Base-by-base conservation (phyloP, 2,113 vertebrate genomes). In the Donacobius atricapilla region DNA sequence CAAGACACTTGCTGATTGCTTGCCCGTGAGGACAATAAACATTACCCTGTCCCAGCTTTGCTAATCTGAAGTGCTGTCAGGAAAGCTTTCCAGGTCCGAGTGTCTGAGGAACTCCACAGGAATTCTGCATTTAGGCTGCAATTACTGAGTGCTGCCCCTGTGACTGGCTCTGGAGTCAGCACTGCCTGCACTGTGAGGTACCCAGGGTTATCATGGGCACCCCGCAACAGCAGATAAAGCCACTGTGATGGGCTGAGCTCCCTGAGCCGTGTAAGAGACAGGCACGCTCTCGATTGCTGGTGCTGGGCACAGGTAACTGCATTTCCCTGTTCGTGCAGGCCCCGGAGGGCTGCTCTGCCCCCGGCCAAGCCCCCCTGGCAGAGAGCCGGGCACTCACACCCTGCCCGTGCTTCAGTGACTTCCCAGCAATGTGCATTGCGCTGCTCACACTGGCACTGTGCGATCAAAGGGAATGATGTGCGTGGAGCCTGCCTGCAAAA, bases 301-400 rank as follows among this genome's bases (percentile, higher is more conserved):
- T 3, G 0, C 2, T 27, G 57, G 40, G 19, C 13, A 2, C 1
- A 6, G 33, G 22, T 9, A 6, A 11, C 12, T 6, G 4, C 2
- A 14, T 30, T 28, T 75, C 47, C 39, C 58, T 24, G 23, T 2
- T 1, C 4, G 33, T 4, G 40, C 23, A 75, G 70, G 6, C 2
- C 5, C 23, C 8, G 47, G 19, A 16, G 71, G 31, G 37, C 77
- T 70, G 48, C 5, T 25, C 87, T 85, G 51, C 37, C 27, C 3
- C 0, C 1, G 1, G 20, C 58, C 0, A 3, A 7, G 23, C 7
- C 12, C 30, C n/a, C 4, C 24, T 15, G 0, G 3, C 73, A 17
- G 37, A 11, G 18, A 53, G 39, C 61, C 1, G 0, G 2, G 27
- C 2, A 4, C 18, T 57, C n/a, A 23, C 83, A 3, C 4, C 13